These are phyloP conservation scores for Myotis daubentonii DNA, from an alignment of 2,797 vertebrate species.

Conservation along the genomic window DNA sequence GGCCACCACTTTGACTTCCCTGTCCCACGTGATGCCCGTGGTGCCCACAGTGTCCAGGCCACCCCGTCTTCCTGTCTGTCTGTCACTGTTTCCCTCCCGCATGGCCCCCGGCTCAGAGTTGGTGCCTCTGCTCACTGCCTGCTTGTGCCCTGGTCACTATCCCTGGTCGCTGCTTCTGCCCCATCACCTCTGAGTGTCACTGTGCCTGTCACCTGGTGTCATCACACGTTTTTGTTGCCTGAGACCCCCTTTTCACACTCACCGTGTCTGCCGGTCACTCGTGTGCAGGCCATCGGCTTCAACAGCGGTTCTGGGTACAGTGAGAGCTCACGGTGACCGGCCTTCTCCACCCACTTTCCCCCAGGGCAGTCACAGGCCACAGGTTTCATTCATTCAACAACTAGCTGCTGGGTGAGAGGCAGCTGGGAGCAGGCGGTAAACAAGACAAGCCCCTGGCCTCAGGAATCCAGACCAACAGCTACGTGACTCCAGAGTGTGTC, in stretches of 20 bases:
- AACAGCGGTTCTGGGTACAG: not conserved
- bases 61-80: not conserved
- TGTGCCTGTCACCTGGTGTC: not conserved
- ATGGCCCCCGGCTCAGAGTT: not conserved
- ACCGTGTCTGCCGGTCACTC: not conserved
- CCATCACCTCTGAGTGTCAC: not conserved
- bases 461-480: not conserved
- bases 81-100: rapidly evolving
- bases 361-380: not conserved
- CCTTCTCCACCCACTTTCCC: not conserved
- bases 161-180: not conserved
- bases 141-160: not conserved
- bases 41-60: not conserved
- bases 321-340: rapidly evolving
- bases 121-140: not conserved
- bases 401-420: not conserved
- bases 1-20: not conserved
- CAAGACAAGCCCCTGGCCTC: not conserved
- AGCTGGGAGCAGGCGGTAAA: not conserved
- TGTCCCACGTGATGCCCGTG: not conserved
- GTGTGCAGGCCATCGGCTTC: not conserved
- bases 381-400: not conserved
- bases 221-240: not conserved
- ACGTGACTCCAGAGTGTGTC: rapidly evolving
- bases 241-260: not conserved